Evolutionary conservation across 2,888 invertebrate genomes (phyloP), one percentile per base, ranked within the genome.

Genomic region (Phengaris alcon): DNA sequence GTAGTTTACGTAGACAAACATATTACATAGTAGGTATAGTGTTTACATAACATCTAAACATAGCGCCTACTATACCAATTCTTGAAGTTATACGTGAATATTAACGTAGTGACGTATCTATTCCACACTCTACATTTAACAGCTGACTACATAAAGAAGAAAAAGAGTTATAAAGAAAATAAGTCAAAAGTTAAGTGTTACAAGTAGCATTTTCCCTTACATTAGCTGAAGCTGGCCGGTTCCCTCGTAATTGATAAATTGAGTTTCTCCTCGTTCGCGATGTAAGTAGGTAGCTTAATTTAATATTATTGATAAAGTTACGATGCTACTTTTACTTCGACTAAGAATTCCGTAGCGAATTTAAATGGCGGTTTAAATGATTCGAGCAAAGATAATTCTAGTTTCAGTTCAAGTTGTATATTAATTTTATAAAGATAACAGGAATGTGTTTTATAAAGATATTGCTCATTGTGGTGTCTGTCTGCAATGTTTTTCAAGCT

Each of bases 281-380:
- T 76, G 82, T 80, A 82, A 84, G 85, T 85, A 85, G 84, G 84
- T 82, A 86, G 83, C 82, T 82, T 80, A 83, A 86, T 84, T 83
- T 88, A 85, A 86, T 88, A 86, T 85, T 84, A 86, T 86, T 86
- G 87, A 87, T 83, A 82, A 85, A 83, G 83, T 88, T 85, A 85
- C 81, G 72, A 72, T 54, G n/a, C 70, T 52, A 70, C 72, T 72
- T 52, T 72, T 13, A 13, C 72, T 68, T 13, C 13, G 44, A 46
- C 46, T 35, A 72, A 54, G 52, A 51, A 70, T 51, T 10, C 51
- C 15, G 70, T 48, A 51, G 22, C 64, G 70, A 70, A 70, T 70
- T 22, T 9, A 22, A 70, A 64, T 64, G 35, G 64, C 64, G 35
- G 13, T 64, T 44, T 44, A 44, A 64, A 64, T 6, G 9, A 35